Conservation (phyloP, 2,113 vertebrate species). For the Brachyhypopomus gauderio region DNA sequence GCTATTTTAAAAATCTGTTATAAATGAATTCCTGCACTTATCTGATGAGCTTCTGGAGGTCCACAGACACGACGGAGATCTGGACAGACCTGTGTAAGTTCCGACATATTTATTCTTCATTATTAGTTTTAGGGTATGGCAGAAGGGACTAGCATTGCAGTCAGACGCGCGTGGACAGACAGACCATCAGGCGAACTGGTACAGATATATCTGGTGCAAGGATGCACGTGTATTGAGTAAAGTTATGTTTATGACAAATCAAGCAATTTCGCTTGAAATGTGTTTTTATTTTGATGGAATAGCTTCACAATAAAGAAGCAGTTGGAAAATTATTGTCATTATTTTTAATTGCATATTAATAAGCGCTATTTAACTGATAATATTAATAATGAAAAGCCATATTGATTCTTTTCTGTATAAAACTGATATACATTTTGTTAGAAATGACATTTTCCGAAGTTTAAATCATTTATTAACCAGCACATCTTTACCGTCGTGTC, state of each 20-base stretch:
- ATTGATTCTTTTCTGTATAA: no score
- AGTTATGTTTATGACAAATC: slow-evolving; percentile 11
- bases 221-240: slow-evolving; percentile 17
- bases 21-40: not conserved
- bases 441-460: not conserved
- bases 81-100: no score
- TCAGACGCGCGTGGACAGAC: not conserved
- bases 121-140: not conserved
- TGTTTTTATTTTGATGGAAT: not conserved
- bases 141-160: not conserved
- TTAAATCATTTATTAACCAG: slow-evolving; percentile 12
- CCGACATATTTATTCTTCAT: no score
- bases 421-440: no score
- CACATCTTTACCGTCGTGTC: slow-evolving; percentile 46
- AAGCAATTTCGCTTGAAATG: slow-evolving; percentile 2
- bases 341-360: no score
- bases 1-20: not conserved
- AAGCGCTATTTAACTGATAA: no score
- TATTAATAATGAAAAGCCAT: no score
- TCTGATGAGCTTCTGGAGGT: not conserved
- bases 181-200: not conserved
- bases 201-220: slow-evolving; percentile 2
- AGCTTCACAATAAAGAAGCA: slow-evolving; percentile 43
- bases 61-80: no score
- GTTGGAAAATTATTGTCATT: not conserved